Base-by-base conservation (phyloP, 2,888 invertebrate genomes). In the Bugulina stolonifera region DNA sequence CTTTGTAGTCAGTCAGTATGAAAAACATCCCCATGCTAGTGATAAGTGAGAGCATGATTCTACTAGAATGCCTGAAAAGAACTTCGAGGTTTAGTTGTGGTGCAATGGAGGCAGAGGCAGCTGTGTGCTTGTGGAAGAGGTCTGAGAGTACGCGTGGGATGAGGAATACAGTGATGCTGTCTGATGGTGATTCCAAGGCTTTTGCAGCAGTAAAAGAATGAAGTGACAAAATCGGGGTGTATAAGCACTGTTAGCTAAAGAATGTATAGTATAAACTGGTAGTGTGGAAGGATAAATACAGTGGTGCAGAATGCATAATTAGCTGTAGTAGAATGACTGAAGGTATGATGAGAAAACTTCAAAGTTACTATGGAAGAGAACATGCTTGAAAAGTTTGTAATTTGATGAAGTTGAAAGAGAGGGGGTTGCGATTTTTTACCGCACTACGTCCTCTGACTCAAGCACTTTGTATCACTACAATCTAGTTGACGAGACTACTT, bases 81-180 rank as follows among this genome's bases (percentile, higher is more conserved):
- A 69, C 29, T 27, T 25, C 29, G 69, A 69, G 23, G 69, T n/a
- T 25, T 10, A 25, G 3, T 25, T 22, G 27, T 22, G 29, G 34
- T 27, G 69, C 69, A 5, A 69, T 69, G 69, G 69, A 69, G 69
- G 29, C 27, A n/a, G 25, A 69, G 5, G 29, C 34, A 29, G 69
- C 25, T 18, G 29, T 69, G 18, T 1, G 18, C 5, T 1, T 69
- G 3, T 69, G 69, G 69, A 5, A 52, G 52, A 5, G 52, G 5
- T 52, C 52, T 52, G 18, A 14, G 5, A 52, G 52, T 18, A 14
- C 18, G 52, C 52, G 22, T 52, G 18, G 52, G 18, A 52, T 52
- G 52, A 52, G 52, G 18, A 14, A 52, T 52, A 18, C 18, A 14
- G 18, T 18, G 52, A 52, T 52, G 52, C 18, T 52, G 52, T 14